These are phyloP conservation scores for Ecliptopera silaceata DNA, from an alignment of 2,888 invertebrate species.

Conservation along the genomic window DNA sequence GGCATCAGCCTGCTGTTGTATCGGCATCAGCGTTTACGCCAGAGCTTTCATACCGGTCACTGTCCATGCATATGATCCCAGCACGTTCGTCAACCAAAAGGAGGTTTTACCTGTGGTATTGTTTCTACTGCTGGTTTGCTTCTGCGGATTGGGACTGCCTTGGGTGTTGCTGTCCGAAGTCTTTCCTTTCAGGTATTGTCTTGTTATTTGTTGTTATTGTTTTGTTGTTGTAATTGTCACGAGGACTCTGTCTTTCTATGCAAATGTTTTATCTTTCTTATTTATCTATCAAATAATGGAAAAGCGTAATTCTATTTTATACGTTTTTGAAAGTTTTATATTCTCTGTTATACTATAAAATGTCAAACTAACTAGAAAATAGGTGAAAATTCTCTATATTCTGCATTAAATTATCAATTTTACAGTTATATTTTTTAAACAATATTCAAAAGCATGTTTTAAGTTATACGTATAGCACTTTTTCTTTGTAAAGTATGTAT, in stretches of 20 bases:
- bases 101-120: slow-evolving; percentile 66
- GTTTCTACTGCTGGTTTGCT: slow-evolving; percentile 66
- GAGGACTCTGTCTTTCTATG: background rate
- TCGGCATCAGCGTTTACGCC: slow-evolving; percentile 65
- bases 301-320: no score
- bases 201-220: background rate
- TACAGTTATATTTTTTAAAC: no score
- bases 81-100: slow-evolving; percentile 66
- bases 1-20: slow-evolving; percentile 56
- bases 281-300: no score
- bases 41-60: slow-evolving; percentile 44
- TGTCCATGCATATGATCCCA: slow-evolving; percentile 67
- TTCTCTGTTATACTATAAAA: no score
- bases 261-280: background rate
- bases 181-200: slow-evolving; percentile 79
- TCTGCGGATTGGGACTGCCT: slow-evolving; percentile 72
- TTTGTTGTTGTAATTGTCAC: background rate
- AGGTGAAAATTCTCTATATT: no score
- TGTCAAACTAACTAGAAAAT: no score
- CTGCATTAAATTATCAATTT: no score
- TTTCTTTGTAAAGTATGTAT: no score
- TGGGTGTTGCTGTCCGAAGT: slow-evolving; percentile 84
- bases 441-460: no score
- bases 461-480: no score
- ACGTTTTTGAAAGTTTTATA: no score